Base-by-base conservation (phyloP, 2,797 vertebrate genomes). In the Margarornis squamiger region DNA sequence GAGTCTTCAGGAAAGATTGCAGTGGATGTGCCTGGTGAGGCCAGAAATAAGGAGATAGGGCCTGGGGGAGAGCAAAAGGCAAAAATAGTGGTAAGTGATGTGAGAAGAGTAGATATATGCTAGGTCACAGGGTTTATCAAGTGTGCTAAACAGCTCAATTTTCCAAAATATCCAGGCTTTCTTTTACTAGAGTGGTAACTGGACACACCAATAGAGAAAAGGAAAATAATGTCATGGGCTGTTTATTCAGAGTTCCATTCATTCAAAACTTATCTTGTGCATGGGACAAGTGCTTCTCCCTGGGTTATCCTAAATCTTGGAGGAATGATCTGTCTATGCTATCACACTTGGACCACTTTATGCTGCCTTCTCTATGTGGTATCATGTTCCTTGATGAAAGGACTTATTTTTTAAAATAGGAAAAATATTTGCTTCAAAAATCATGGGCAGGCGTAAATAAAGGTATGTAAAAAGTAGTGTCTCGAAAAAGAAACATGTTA, bases 401-500 rank as follows among this genome's bases (percentile, higher is more conserved):
- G 0, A 9, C 9, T 81, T 26, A 4, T 38, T 52, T 61, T 36
- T 77, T 20, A 24, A 34, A 86, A 41, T 2, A 10, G 87, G 12
- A 61, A 52, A 1, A 10, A 16, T 18, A 10, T 34, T 58, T 78
- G 2, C 57, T 84, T 55, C 26, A 59, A 82, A 86, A 73, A 29
- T 43, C 16, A 63, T 48, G 9, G 59, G 6, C 4, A 71, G 17
- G 6, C 76, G 3, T 22, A 86, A 65, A 30, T 72, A 18, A 45
- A 83, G 63, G 41, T 46, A 7, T 36, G 10, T 63, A 68, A 91
- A 75, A 75, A 48, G 4, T 12, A 12, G 2, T 36, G 55, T 29
- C 13, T 74, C 72, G 51, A 72, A 90, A 90, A 84, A 34, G 23
- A 92, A 94, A 58, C 3, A 10, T 23, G 63, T 55, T 92, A 43